Evolutionary conservation across 2,797 vertebrate genomes (phyloP).

Genomic region (Carapus acus): DNA sequence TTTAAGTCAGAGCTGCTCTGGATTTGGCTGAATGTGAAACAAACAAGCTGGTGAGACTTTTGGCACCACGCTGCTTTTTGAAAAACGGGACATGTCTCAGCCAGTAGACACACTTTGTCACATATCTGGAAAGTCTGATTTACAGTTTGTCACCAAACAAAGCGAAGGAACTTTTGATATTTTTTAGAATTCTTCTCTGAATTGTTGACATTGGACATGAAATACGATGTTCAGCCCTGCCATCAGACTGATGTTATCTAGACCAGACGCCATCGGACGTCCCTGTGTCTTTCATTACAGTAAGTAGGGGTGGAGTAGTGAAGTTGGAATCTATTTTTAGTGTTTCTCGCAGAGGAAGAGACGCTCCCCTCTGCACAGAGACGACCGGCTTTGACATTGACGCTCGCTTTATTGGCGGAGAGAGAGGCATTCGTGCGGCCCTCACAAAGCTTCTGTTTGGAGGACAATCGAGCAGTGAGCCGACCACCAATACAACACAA

Average conservation of each 20-base stretch:
- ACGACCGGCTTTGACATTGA: too few relatives aligned
- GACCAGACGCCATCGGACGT: background rate
- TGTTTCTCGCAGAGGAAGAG: constrained; percentile 9
- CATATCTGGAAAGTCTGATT: too few relatives aligned
- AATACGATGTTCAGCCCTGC: background rate
- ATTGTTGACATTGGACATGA: background rate
- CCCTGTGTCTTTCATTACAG: constrained; percentile 40
- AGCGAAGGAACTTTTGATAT: background rate
- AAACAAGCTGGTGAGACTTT: background rate
- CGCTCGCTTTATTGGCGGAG: too few relatives aligned
- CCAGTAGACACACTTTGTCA: too few relatives aligned
- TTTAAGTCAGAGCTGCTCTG: background rate
- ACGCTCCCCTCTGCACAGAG: background rate
- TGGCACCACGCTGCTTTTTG: too few relatives aligned
- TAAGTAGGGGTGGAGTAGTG: constrained; percentile 21
- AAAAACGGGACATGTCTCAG: too few relatives aligned
- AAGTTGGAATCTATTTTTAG: constrained; percentile 33
- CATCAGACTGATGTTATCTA: background rate
- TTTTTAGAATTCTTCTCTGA: too few relatives aligned
- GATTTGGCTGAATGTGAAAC: background rate
- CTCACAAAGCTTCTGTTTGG: too few relatives aligned
- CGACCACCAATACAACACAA: too few relatives aligned
- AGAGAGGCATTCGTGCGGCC: too few relatives aligned
- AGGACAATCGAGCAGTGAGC: too few relatives aligned
- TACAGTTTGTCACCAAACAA: background rate